Evolutionary conservation across 2,797 vertebrate genomes (phyloP), one percentile per base, ranked within the genome.

Genomic region (Brachymystax lenok): DNA sequence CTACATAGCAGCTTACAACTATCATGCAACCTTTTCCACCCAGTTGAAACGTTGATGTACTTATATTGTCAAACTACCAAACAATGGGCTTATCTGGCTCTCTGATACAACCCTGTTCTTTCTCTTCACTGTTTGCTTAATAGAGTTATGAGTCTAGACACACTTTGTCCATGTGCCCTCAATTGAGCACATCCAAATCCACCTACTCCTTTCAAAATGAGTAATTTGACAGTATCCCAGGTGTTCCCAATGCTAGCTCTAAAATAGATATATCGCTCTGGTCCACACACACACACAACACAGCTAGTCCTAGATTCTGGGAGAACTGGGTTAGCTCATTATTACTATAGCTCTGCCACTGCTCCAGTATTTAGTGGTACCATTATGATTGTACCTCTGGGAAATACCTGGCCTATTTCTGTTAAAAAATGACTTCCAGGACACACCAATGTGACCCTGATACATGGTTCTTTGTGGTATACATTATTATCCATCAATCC

Each of bases 321-420:
- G 59, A 87, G 74, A 94, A 95, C 76, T 87, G 83, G 93, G 93
- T 93, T 93, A 93, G 83, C 74, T 71, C 75, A 56, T 78, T 71
- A 40, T 30, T 13, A 19, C 5, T 86, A 64, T 84, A 82, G 82
- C 85, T 82, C 82, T 80, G 68, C 8, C 82, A 74, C 73, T 40
- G 27, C 75, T 73, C 71, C 77, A 59, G 73, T 80, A 72, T 84
- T 85, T 80, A 85, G 74, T 76, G 77, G 82, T 81, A 78, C 52
- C 52, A 67, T 27, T 61, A 72, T 77, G 8, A 63, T 63, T 21
- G n/a, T 46, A 64, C 87, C 82, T 81, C 63, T 33, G 89, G 40
- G 82, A 88, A 88, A 72, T 76, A 73, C 28, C 4, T 79, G 74
- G 17, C 84, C 82, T 84, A 40, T 70, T 84, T 89, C 82, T 73